phyloP scores from a whole-genome alignment of 2,888 invertebrate genomes.

The Drosophila greeni region DNA sequence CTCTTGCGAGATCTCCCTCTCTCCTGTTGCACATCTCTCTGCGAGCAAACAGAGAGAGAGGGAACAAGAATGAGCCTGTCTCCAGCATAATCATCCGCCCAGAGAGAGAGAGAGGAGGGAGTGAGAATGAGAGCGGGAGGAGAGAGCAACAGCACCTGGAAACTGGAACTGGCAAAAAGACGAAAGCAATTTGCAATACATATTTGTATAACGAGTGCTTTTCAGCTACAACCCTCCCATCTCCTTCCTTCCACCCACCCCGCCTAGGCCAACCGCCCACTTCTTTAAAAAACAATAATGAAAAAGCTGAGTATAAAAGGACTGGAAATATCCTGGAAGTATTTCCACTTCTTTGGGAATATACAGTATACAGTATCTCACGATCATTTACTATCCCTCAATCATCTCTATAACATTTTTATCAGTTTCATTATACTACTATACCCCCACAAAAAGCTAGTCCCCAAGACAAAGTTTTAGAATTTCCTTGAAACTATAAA shows the following conservation, averaged over 20 bases:
- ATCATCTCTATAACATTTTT: background rate
- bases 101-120: background rate
- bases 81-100: constrained; percentile 21
- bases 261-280: background rate
- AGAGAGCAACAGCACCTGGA: constrained; percentile 59
- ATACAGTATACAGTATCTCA: background rate
- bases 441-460: background rate
- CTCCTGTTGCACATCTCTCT: constrained; percentile 42
- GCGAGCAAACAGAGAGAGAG: constrained; percentile 35
- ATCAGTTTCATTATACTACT: background rate
- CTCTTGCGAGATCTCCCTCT: constrained; percentile 45
- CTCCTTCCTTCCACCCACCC: background rate
- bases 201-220: constrained; percentile 53
- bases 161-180: constrained; percentile 65
- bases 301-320: background rate
- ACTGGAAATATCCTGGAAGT: background rate
- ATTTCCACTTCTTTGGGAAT: background rate
- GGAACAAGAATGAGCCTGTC: constrained; percentile 33
- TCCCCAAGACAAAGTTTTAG: no score
- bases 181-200: constrained; percentile 72
- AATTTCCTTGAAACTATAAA: no score
- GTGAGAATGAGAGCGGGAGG: constrained; percentile 20
- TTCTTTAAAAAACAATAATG: constrained; percentile 4
- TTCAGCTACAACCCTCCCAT: constrained; percentile 2
- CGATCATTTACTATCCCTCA: background rate